These are phyloP conservation scores for Microtus ochrogaster DNA, from an alignment of 2,113 vertebrate genomes.

Conservation along the genomic window DNA sequence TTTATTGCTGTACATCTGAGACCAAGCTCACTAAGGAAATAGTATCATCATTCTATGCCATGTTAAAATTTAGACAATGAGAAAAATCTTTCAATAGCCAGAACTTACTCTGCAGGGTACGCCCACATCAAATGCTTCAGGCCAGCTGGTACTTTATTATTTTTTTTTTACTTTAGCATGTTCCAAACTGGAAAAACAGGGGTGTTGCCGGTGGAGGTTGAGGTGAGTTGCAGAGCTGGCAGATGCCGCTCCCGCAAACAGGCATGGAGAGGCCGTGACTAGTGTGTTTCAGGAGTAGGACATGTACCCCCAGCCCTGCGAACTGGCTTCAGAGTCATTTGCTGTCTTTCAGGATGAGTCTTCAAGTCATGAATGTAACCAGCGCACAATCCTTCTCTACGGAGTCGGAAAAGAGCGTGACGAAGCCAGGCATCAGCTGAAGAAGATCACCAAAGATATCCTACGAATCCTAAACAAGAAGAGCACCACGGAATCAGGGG, in stretches of 20 bases:
- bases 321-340: neutral
- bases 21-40: neutral
- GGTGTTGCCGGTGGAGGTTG: constrained; percentile 36
- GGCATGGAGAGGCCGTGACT: neutral
- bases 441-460: constrained; percentile 88
- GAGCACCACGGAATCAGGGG: constrained; percentile 81
- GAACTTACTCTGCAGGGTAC: constrained; percentile 71
- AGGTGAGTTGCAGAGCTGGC: neutral
- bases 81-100: constrained; percentile 62
- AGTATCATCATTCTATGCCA: neutral
- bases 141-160: constrained; percentile 35
- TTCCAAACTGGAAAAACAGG: constrained; percentile 65
- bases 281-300: neutral
- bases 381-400: constrained; percentile 86
- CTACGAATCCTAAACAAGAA: constrained; percentile 88
- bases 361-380: constrained; percentile 87
- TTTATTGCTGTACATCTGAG: neutral
- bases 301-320: neutral
- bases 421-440: constrained; percentile 86
- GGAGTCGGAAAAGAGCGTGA: constrained; percentile 85
- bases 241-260: neutral
- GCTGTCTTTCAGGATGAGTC: constrained; percentile 86
- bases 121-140: constrained; percentile 72
- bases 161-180: constrained; percentile 21
- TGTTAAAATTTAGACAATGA: constrained; percentile 33